These are phyloP conservation scores for Callaeas wilsoni DNA, from an alignment of 2,113 vertebrate genomes.

Conservation along the genomic window DNA sequence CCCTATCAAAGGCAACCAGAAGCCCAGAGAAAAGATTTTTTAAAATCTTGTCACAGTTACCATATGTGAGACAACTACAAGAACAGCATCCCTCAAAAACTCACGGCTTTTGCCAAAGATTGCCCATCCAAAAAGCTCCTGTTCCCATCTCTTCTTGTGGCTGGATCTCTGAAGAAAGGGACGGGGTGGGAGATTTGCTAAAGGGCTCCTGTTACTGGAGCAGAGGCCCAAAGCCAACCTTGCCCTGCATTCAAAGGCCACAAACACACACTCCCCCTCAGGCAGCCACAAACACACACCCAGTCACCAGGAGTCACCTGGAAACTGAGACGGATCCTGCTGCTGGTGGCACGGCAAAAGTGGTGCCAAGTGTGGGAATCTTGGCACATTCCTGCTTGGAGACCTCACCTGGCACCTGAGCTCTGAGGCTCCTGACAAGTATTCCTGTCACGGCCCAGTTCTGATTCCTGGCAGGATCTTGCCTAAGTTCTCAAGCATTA, in stretches of 20 bases:
- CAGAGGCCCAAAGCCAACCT: not conserved
- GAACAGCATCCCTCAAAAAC: not conserved
- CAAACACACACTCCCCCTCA: not conserved
- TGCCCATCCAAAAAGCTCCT: not conserved
- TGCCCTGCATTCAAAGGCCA: not conserved
- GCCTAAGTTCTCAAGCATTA: not conserved
- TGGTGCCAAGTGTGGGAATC: fast-evolving
- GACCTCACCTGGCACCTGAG: fast-evolving
- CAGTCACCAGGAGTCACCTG: not conserved
- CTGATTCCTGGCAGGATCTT: not conserved
- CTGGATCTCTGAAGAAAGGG: not conserved
- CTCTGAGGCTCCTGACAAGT: not conserved
- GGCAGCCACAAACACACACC: not conserved
- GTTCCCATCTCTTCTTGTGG: fast-evolving
- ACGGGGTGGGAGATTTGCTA: not conserved
- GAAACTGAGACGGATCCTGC: fast-evolving
- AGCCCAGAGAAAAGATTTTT: not conserved
- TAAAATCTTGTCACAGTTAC: fast-evolving
- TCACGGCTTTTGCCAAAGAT: not conserved
- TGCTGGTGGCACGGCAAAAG: not conserved
- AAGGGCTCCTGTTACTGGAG: not conserved
- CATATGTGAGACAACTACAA: fast-evolving
- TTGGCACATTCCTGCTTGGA: fast-evolving
- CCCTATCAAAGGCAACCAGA: not conserved
- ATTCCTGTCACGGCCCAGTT: not conserved